Base-by-base conservation (phyloP, 2,888 invertebrate species). In the Gisinianus flammeolus region DNA sequence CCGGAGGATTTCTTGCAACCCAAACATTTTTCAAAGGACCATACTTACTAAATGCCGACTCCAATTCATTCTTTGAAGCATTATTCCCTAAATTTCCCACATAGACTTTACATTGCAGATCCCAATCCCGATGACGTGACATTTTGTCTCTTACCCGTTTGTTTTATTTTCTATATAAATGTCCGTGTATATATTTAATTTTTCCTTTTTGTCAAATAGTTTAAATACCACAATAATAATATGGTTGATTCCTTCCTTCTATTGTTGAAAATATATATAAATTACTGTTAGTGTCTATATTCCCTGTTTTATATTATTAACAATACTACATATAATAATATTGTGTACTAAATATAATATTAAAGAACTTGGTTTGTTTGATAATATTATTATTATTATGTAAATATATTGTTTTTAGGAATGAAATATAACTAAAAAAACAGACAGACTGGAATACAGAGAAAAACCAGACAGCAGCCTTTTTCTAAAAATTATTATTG, bases 1-100 rank as follows among this genome's bases (percentile, higher is more conserved):
- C 96, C 6, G 96, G 95, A 58, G 96, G 96, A 86, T 96, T 95
- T 85, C 96, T 89, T 0, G 96, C 96, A 73, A 97, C 95, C 96
- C 96, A 96, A 69, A 96, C 95, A 88, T 95, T 96, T 85, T 94
- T 90, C 82, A 96, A 90, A 62, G 93, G 93, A 10, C 96, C 96
- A 87, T 94, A 96, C 87, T 94, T 94, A 78, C 92, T 90, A 87
- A 96, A 96, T 12, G 93, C 91, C 85, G 93, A 93, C 87, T 96
- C 96, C 79, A 94, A 91, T 88, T 95, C 95, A 86, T 94, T 93
- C 87, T 95, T 94, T 19, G 95, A 94, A 6, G 95, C 95, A 86
- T 94, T 95, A 85, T 93, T 94, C 8, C 95, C 95, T 81, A 96
- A 89, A 86, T 96, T 96, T 26, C 96, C 96, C 31, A 97, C 94